phyloP scores from a whole-genome alignment of 1,140 invertebrate species.

The Ephestia elutella region DNA sequence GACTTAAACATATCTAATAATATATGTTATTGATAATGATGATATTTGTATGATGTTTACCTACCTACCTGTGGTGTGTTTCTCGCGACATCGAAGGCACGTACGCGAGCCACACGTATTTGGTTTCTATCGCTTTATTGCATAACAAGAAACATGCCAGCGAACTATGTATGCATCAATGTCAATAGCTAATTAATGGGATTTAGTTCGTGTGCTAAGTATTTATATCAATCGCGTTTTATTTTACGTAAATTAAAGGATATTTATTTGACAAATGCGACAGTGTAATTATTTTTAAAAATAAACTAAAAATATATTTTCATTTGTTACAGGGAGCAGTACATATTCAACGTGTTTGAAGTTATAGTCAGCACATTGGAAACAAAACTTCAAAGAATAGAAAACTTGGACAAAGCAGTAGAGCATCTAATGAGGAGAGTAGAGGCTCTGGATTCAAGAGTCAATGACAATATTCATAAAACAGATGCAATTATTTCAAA shows the following conservation, averaged over 20 bases:
- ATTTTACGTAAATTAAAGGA: too few relatives aligned
- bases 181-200: too few relatives aligned
- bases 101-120: constrained; percentile 25
- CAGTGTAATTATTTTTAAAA: too few relatives aligned
- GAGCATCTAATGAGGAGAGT: constrained; percentile 89
- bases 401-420: constrained; percentile 89
- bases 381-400: constrained; percentile 88
- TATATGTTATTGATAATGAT: too few relatives aligned
- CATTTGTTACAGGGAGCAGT: constrained; percentile 86
- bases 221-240: too few relatives aligned
- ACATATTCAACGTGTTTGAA: constrained; percentile 91
- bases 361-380: constrained; percentile 90
- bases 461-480: constrained; percentile 88
- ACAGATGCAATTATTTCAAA: constrained; percentile 87
- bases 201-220: too few relatives aligned
- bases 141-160: constrained; percentile 12
- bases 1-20: too few relatives aligned
- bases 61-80: too few relatives aligned
- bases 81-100: not conserved
- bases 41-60: too few relatives aligned
- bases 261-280: too few relatives aligned
- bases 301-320: constrained; percentile 19
- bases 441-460: constrained; percentile 84
- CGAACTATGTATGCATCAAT: not conserved
- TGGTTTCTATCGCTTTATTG: constrained; percentile 37